Evolutionary conservation across 1,140 invertebrate genomes (phyloP), one percentile per base, ranked within the genome.

Genomic region (Coelopa frigida): DNA sequence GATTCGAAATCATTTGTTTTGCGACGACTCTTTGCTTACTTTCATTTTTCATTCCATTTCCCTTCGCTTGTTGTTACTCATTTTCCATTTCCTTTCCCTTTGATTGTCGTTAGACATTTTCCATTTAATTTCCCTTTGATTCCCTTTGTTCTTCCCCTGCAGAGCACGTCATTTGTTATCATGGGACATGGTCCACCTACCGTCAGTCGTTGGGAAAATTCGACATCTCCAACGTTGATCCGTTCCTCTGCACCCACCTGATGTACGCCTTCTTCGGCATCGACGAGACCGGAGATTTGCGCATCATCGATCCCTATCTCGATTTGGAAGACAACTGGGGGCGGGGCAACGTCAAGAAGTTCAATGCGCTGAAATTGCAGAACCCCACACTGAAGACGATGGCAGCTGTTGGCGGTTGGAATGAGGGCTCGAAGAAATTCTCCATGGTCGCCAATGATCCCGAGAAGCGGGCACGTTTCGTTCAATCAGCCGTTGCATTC

Each of bases 361-460:
- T 82, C 51, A 78, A 75, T 44, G 72, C 69, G 0, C 66, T 87
- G 14, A 84, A 82, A 57, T 50, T 72, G 5, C 61, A 68, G 41
- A 85, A 85, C 70, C 73, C 79, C 0, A 71, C 75, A 5, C 55
- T 86, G 5, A 86, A 85, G 62, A 78, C 82, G 0, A 51, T 87
- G 33, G 53, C 87, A 7, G 82, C 83, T 8, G 76, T 89, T 24
- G 86, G 86, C 8, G 86, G 86, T 10, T 89, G 84, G 84, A 83
- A 80, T 56, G 81, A 85, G 66, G 82, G 82, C 14, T 83, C 81
- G 0, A 68, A 64, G 4, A 82, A 76, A 48, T 87, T 80, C 63
- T 85, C 83, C 0, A 51, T 58, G 27, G 75, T 82, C 52, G 80
- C 75, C 5, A 63, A 53, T 2, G 70, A 74, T 44, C 47, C 75